Evolutionary conservation across 2,888 invertebrate genomes (phyloP).

Genomic region (Cataglyphis albicans): DNA sequence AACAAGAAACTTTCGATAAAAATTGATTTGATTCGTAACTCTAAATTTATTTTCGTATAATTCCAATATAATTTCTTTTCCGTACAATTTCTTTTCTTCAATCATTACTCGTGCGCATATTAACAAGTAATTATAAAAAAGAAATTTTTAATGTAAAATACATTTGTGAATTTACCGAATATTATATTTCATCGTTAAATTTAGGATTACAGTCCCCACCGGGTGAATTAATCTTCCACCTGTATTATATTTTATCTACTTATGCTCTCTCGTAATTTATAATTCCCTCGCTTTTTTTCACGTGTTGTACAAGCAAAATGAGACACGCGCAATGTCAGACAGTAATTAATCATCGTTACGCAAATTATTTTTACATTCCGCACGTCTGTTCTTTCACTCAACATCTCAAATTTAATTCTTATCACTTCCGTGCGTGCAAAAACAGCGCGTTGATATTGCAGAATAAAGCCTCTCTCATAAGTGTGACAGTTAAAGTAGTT

Average conservation of each 20-base stretch:
- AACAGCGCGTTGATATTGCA: neutral
- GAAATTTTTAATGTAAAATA: neutral
- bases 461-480: neutral
- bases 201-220: conserved; percentile 18
- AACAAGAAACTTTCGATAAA: conserved; percentile 6
- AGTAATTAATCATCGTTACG: conserved; percentile 41
- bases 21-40: neutral
- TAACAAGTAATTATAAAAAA: neutral
- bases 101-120: neutral
- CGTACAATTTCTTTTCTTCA: neutral
- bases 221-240: conserved; percentile 27
- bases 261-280: conserved; percentile 22
- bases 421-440: neutral
- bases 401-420: conserved; percentile 28
- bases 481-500: conserved; percentile 2
- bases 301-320: conserved; percentile 4
- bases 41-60: neutral
- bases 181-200: conserved; percentile 36
- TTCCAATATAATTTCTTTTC: neutral
- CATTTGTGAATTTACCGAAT: conserved; percentile 10
- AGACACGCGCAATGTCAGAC: conserved; percentile 11
- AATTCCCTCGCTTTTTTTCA: conserved; percentile 11
- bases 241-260: conserved; percentile 44
- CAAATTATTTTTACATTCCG: neutral
- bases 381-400: neutral